phyloP scores from a whole-genome alignment of 1,140 invertebrate genomes.

The Pseudoatta argentina region DNA sequence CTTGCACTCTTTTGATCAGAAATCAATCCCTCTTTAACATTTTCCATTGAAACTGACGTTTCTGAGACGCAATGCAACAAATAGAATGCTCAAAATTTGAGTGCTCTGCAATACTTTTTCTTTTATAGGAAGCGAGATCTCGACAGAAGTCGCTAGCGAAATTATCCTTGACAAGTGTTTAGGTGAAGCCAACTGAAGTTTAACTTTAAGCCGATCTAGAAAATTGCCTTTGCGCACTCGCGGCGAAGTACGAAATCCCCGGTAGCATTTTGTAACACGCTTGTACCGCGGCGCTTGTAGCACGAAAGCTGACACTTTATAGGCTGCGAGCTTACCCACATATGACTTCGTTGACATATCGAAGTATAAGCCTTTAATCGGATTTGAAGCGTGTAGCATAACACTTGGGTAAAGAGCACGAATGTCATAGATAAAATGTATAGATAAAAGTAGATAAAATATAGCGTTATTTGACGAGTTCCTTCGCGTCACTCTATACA shows the following conservation, averaged over 20 bases:
- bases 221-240: conserved; percentile 43
- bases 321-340: conserved; percentile 49
- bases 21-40: too few species aligned
- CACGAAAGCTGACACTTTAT: conserved; percentile 48
- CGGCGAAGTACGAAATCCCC: conserved; percentile 40
- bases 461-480: not conserved
- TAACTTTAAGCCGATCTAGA: conserved; percentile 54
- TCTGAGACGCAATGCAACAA: not conserved
- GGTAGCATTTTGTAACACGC: conserved; percentile 24
- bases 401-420: conserved; percentile 38
- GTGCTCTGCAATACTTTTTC: not conserved
- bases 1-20: too few species aligned
- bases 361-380: conserved; percentile 60
- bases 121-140: not conserved
- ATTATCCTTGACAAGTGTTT: conserved; percentile 51
- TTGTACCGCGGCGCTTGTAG: conserved; percentile 21
- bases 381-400: conserved; percentile 47
- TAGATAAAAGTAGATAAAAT: conserved; percentile 15
- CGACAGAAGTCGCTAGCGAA: not conserved
- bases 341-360: conserved; percentile 61
- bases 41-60: not conserved
- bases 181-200: conserved; percentile 38
- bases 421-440: not conserved
- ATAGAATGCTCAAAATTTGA: too few species aligned
- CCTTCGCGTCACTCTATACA: not conserved